Percentiles rank a stretch among this genome's conserved stretches.
These are phyloP conservation scores for Tetrax tetrax DNA, from an alignment of 2,113 vertebrate species.

Conservation along the genomic window DNA sequence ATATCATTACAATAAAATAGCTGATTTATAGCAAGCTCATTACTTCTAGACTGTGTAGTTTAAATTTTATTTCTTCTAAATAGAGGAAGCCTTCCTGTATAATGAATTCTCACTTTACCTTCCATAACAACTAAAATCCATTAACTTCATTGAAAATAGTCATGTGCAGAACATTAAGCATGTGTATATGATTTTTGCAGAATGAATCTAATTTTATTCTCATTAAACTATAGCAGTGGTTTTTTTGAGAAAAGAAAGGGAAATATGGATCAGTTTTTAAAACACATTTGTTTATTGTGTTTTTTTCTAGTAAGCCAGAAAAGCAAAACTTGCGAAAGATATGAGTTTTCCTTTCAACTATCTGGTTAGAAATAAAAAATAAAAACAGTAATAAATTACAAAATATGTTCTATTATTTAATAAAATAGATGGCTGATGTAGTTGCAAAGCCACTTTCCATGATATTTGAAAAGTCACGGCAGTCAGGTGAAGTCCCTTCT, in stretches of 20 bases:
- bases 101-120: neutral
- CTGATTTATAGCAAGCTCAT: conserved; percentile 14
- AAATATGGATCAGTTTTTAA: neutral
- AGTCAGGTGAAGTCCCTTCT: too few species aligned
- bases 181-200: conserved; percentile 2
- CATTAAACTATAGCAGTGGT: neutral
- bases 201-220: conserved; percentile 12
- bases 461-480: too few species aligned
- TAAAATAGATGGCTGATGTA: too few species aligned
- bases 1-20: neutral
- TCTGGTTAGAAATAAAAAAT: neutral
- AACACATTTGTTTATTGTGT: neutral
- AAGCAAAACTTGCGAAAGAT: neutral
- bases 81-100: neutral
- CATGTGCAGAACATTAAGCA: conserved; percentile 21
- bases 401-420: neutral
- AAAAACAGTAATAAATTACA: neutral
- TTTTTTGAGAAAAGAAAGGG: neutral
- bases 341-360: neutral
- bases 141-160: conserved; percentile 19
- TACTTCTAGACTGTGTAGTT: neutral
- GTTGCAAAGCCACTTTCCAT: too few species aligned
- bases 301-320: neutral
- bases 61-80: conserved; percentile 30
- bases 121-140: neutral